Percentiles rank a stretch among this genome's conserved stretches.
phyloP scores from a whole-genome alignment of 1,140 invertebrate species.

The Plutomurus gul region DNA sequence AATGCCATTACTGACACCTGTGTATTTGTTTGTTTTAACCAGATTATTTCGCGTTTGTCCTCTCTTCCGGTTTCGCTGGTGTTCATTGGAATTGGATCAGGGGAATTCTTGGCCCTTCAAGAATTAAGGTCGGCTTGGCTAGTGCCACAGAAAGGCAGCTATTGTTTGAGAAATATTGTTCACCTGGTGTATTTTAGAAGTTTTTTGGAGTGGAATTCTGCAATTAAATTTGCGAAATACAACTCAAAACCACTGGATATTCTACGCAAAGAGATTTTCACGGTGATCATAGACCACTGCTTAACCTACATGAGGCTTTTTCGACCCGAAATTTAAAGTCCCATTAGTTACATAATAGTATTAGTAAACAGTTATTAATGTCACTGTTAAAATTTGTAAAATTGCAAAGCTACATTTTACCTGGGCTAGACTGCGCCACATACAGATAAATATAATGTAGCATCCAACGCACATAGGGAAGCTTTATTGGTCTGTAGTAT shows the following conservation, averaged over 20 bases:
- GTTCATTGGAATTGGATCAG: slow-evolving; percentile 21
- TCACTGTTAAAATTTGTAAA: no score
- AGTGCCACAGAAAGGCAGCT: slow-evolving; percentile 10
- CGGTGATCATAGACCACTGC: not conserved
- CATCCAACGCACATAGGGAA: no score
- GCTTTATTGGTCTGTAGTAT: no score
- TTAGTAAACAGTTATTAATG: no score
- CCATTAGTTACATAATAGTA: no score
- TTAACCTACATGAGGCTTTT: not conserved
- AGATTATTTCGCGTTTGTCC: slow-evolving; percentile 1
- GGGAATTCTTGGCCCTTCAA: not conserved
- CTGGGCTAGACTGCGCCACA: no score
- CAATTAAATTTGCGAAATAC: slow-evolving; percentile 19
- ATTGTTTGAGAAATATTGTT: slow-evolving; percentile 16
- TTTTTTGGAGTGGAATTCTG: slow-evolving; percentile 27
- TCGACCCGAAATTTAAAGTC: no score
- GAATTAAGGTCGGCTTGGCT: slow-evolving; percentile 18
- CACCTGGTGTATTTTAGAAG: slow-evolving; percentile 33
- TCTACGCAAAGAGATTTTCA: slow-evolving; percentile 33
- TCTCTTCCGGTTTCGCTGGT: slow-evolving; percentile 19
- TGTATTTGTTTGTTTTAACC: no score
- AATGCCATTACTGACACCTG: no score
- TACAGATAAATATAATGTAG: no score
- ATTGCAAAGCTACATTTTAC: no score
- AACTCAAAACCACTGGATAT: not conserved